Percentiles rank a stretch among this genome's conserved stretches.
Evolutionary conservation across 2,797 vertebrate species (phyloP).

Genomic region (Gallirallus australis): DNA sequence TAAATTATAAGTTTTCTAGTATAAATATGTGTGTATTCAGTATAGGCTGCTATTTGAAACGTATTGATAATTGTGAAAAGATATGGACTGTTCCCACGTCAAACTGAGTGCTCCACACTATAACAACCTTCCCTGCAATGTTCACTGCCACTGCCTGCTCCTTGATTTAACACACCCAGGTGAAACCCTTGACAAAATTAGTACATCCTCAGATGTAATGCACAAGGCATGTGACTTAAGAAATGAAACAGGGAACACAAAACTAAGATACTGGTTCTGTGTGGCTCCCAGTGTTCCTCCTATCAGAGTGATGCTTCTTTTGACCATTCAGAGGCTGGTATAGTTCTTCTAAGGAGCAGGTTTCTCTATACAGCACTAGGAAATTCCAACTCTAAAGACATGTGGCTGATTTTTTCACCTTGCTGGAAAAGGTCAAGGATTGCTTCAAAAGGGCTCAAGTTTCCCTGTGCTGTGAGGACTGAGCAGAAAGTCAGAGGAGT

Average conservation of each 20-base stretch:
- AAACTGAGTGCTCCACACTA: background rate
- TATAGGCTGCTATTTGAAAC: conserved; percentile 20
- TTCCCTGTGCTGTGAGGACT: background rate
- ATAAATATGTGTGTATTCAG: background rate
- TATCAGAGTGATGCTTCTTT: background rate
- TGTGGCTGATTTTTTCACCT: background rate
- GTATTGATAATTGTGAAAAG: conserved; percentile 1
- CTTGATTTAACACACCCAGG: background rate
- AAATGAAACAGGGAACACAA: background rate
- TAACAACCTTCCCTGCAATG: background rate
- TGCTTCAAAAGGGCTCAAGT: background rate
- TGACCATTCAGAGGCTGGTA: background rate
- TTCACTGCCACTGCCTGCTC: background rate
- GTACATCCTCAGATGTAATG: background rate
- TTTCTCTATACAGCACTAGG: background rate
- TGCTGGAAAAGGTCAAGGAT: background rate
- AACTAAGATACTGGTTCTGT: background rate
- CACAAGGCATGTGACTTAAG: background rate
- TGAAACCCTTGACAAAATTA: background rate
- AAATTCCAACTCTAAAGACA: background rate
- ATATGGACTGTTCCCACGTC: conserved; percentile 17
- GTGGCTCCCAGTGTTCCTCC: background rate
- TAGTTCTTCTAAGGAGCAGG: background rate
- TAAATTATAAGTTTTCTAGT: conserved; percentile 51
- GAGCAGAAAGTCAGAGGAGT: background rate